A percentile compares a stretch with the other conserved stretches of the same genome.
These are phyloP conservation scores for Lepidocyrtinus sp. DNA, from an alignment of 2,888 invertebrate genomes.

Conservation along the genomic window DNA sequence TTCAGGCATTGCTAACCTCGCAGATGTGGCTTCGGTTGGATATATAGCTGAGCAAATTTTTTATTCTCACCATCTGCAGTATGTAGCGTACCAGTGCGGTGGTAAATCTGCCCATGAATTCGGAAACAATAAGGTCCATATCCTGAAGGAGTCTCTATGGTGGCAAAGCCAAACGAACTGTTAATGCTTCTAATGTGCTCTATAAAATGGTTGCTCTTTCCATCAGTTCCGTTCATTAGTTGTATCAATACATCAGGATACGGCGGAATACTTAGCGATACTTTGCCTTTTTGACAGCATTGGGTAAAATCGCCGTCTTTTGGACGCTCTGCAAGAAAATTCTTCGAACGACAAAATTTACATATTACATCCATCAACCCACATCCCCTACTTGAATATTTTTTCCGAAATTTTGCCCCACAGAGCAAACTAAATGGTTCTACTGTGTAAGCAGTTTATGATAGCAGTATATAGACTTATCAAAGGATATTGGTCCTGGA, in stretches of 20 bases:
- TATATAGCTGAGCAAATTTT: constrained; percentile 59
- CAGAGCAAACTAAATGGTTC: too few species aligned
- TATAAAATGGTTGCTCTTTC: not conserved
- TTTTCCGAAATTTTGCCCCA: too few species aligned
- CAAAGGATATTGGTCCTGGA: too few species aligned
- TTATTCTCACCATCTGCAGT: constrained; percentile 19
- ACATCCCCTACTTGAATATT: too few species aligned
- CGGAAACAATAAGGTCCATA: constrained; percentile 57
- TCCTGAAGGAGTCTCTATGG: constrained; percentile 44
- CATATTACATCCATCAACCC: not conserved
- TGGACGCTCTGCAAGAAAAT: constrained; percentile 35
- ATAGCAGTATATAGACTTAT: too few species aligned
- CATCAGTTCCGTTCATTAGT: not conserved
- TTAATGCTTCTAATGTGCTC: constrained; percentile 56
- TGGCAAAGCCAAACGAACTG: constrained; percentile 59
- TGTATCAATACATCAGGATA: not conserved
- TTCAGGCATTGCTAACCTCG: constrained; percentile 22
- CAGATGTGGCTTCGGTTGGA: too few species aligned
- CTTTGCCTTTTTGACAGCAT: constrained; percentile 51
- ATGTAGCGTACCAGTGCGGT: constrained; percentile 33
- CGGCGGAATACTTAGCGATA: not conserved
- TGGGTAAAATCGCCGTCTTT: constrained; percentile 17
- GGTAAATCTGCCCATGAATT: constrained; percentile 66
- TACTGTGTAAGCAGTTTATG: too few species aligned
- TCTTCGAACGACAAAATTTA: constrained; percentile 1